phyloP scores from a whole-genome alignment of 2,797 vertebrate species.

The Eremophila alpestris region DNA sequence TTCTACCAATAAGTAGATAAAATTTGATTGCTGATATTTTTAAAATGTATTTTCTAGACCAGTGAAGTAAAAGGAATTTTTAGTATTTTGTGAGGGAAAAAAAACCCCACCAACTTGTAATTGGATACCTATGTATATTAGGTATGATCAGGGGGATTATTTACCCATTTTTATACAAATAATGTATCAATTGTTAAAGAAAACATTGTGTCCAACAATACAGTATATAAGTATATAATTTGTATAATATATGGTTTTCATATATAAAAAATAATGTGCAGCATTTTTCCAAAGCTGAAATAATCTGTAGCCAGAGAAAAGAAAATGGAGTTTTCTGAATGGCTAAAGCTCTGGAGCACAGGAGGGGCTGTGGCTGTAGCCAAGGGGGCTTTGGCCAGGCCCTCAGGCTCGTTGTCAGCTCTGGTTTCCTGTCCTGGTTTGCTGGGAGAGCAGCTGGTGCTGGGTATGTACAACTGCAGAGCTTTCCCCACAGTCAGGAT shows the following conservation, averaged over 20 bases:
- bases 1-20: not conserved
- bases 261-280: not conserved
- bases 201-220: not conserved
- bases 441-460: not conserved
- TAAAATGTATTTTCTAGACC: not conserved
- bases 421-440: not conserved
- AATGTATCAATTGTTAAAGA: not conserved
- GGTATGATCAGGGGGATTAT: not conserved
- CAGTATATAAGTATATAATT: not conserved
- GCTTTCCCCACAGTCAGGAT: not conserved
- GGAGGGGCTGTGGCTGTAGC: not conserved
- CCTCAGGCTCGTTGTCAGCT: accelerated
- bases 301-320: not conserved
- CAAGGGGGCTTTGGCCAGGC: not conserved
- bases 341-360: not conserved
- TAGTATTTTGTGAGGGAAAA: not conserved
- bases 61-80: not conserved
- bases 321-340: not conserved
- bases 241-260: not conserved
- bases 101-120: not conserved
- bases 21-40: not conserved
- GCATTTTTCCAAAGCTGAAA: not conserved
- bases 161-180: not conserved
- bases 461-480: not conserved
- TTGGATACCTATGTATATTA: not conserved